These are phyloP conservation scores for Spicauda simplicius DNA, from an alignment of 2,888 invertebrate species.

Conservation along the genomic window DNA sequence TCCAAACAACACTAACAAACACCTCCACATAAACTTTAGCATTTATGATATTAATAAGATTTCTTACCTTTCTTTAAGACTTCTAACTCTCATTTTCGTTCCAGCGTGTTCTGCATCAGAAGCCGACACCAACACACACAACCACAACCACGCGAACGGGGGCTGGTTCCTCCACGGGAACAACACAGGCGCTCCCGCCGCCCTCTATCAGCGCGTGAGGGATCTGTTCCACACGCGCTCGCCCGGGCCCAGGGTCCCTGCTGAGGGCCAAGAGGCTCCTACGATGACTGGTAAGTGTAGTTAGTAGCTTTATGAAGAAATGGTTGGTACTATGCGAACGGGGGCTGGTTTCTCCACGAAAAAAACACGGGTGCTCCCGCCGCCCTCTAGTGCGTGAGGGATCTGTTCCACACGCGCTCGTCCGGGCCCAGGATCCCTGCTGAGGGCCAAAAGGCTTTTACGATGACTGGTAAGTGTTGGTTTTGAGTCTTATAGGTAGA, in stretches of 20 bases:
- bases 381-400: conserved; percentile 92
- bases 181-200: conserved; percentile 84
- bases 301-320: no score
- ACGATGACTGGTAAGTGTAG: conserved; percentile 83
- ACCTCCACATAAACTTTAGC: no score
- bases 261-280: conserved; percentile 77
- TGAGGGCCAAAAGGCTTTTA: conserved; percentile 78
- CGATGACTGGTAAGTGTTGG: conserved; percentile 82
- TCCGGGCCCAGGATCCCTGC: conserved; percentile 76
- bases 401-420: conserved; percentile 88
- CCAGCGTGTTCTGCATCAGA: conserved; percentile 82
- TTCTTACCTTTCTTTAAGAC: no score
- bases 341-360: conserved; percentile 93
- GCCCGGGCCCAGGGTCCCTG: conserved; percentile 73
- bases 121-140: conserved; percentile 74
- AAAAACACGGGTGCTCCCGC: conserved; percentile 82
- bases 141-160: conserved; percentile 43
- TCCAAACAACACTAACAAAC: no score
- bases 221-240: conserved; percentile 90
- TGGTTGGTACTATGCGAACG: conserved; percentile 41
- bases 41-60: no score
- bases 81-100: conserved; percentile 1
- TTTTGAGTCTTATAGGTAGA: no score
- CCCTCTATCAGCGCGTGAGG: conserved; percentile 93
- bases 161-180: conserved; percentile 92